phyloP scores from a whole-genome alignment of 1,140 invertebrate species.

The Homarus americanus region DNA sequence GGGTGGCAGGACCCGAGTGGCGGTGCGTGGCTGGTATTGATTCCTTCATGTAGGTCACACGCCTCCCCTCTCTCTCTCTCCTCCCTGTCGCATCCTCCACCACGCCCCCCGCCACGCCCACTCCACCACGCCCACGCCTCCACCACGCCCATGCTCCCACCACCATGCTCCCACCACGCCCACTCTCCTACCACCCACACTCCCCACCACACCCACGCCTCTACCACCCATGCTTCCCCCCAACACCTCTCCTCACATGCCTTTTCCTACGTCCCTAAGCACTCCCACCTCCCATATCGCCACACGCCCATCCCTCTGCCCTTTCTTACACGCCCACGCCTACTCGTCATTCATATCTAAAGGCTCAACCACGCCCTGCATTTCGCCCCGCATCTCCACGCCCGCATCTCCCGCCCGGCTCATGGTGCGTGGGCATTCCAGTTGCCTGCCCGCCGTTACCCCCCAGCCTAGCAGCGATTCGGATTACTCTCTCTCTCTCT shows the following conservation, averaged over 20 bases:
- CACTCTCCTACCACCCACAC: not conserved
- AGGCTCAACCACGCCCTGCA: not conserved
- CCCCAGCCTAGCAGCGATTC: too few relatives aligned
- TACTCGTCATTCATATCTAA: too few relatives aligned
- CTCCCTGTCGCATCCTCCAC: not conserved
- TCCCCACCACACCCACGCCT: not conserved
- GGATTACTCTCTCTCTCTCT: too few relatives aligned
- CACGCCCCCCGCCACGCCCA: not conserved
- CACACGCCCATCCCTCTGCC: not conserved
- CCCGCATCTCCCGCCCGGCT: too few relatives aligned
- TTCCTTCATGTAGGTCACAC: conserved; percentile 27
- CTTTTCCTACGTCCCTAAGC: not conserved
- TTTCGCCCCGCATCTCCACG: not conserved
- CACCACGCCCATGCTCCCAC: not conserved
- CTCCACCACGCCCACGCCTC: not conserved
- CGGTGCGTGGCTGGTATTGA: conserved; percentile 30
- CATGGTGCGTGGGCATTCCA: too few relatives aligned
- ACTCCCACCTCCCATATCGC: conserved; percentile 4
- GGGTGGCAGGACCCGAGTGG: not conserved
- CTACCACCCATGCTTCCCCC: not conserved
- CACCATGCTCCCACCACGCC: not conserved
- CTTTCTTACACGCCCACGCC: too few relatives aligned
- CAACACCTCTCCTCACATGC: not conserved
- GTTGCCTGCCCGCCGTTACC: too few relatives aligned
- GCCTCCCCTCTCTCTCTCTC: not conserved